These are phyloP conservation scores for Ptilorrhoa leucosticta DNA, from an alignment of 2,113 vertebrate species.

Conservation along the genomic window DNA sequence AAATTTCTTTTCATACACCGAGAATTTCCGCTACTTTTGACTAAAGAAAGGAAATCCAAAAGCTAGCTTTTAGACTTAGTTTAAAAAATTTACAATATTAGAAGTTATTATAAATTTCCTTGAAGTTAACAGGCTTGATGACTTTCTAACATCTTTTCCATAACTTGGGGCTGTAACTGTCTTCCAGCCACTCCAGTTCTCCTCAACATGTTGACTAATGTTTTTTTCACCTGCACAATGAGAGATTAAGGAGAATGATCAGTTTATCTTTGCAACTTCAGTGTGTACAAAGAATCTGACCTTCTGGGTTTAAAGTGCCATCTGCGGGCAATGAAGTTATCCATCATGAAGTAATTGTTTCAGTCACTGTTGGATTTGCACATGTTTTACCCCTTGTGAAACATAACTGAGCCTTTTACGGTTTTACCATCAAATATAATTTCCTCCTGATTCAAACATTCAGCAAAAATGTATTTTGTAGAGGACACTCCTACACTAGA, in stretches of 20 bases:
- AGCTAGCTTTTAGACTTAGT: not conserved
- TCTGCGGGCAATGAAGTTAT: slow-evolving; percentile 45
- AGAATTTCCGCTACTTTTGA: not conserved
- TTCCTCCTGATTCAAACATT: slow-evolving; percentile 26
- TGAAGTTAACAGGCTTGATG: not conserved
- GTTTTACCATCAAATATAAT: slow-evolving; percentile 21
- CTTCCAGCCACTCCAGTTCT: not conserved
- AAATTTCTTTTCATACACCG: not conserved
- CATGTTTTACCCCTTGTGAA: slow-evolving; percentile 35
- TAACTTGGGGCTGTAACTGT: not conserved
- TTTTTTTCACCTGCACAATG: not conserved
- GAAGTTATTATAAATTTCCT: not conserved
- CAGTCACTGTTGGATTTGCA: not conserved
- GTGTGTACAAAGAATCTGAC: slow-evolving; percentile 46
- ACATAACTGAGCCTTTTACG: not conserved
- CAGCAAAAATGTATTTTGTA: not conserved
- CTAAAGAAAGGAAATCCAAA: not conserved
- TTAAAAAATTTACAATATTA: not conserved
- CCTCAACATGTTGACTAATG: not conserved
- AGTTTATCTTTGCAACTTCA: slow-evolving; percentile 45
- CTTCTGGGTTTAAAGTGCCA: slow-evolving; percentile 51
- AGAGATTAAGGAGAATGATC: slow-evolving; percentile 31
- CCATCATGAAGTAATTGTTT: slow-evolving; percentile 38
- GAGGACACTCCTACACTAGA: not conserved
- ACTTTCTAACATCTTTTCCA: not conserved